A percentile compares a stretch with the other conserved stretches of the same genome.
These are phyloP conservation scores for Pseudorasbora parva DNA, from an alignment of 2,113 vertebrate genomes.

Conservation along the genomic window DNA sequence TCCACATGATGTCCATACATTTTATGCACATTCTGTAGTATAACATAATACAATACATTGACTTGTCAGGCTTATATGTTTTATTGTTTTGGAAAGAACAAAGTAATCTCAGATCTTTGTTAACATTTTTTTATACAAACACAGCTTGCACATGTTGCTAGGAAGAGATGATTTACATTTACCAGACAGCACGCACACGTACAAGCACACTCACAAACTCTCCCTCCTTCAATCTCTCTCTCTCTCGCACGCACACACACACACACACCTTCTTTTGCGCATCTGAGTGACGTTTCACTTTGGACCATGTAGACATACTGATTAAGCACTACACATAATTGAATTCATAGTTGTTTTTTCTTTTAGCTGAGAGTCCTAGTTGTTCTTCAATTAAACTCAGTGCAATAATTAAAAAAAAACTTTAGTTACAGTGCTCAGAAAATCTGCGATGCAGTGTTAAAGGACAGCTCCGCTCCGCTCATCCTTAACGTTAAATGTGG, in stretches of 20 bases:
- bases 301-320: constrained; percentile 54
- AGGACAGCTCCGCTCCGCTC: constrained; percentile 8
- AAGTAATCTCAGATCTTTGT: constrained; percentile 68
- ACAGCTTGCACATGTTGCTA: constrained; percentile 72
- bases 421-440: constrained; percentile 14
- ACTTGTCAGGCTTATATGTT: constrained; percentile 70
- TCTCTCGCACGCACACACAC: background rate
- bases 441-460: constrained; percentile 23
- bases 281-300: constrained; percentile 61
- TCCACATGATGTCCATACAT: too few relatives aligned
- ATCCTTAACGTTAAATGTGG: constrained; percentile 34
- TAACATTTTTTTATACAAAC: constrained; percentile 74
- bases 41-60: constrained; percentile 52
- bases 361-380: constrained; percentile 3
- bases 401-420: constrained; percentile 49
- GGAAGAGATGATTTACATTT: constrained; percentile 71
- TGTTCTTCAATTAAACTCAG: constrained; percentile 41
- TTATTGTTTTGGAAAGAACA: constrained; percentile 81
- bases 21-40: too few relatives aligned
- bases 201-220: constrained; percentile 44
- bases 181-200: constrained; percentile 57
- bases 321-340: constrained; percentile 41
- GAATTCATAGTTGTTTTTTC: constrained; percentile 12
- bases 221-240: constrained; percentile 62
- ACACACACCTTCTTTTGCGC: constrained; percentile 6